Evolutionary conservation across 1,140 invertebrate genomes (phyloP).

Genomic region (Elysia chlorotica): DNA sequence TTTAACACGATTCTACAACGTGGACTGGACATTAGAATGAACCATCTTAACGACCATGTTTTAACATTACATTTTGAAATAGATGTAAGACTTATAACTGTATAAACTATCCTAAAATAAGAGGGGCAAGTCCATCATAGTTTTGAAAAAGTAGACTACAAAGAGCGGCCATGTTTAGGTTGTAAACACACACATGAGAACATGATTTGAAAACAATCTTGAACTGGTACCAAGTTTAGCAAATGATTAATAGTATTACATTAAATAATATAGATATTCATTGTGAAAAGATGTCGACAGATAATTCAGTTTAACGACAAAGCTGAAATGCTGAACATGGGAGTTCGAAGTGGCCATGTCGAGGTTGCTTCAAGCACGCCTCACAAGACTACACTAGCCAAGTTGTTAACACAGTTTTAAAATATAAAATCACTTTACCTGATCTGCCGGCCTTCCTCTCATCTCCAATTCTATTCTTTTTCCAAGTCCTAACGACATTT

Average conservation of each 20-base stretch:
- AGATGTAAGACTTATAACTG: background rate
- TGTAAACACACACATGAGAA: background rate
- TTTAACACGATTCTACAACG: background rate
- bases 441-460: conserved; percentile 15
- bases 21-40: background rate
- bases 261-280: background rate
- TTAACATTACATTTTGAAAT: background rate
- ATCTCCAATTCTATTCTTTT: conserved; percentile 24
- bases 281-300: background rate
- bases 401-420: background rate
- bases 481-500: conserved; percentile 17
- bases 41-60: background rate
- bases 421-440: conserved; percentile 15
- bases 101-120: background rate
- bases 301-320: no score
- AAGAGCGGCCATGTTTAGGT: conserved; percentile 18
- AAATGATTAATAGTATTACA: background rate
- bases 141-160: background rate
- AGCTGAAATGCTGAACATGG: no score
- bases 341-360: background rate
- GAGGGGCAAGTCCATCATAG: background rate
- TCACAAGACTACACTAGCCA: background rate
- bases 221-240: background rate
- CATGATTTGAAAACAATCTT: background rate
- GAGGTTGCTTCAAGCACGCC: background rate